phyloP scores from a whole-genome alignment of 2,888 invertebrate genomes.

The Tillus elongatus region DNA sequence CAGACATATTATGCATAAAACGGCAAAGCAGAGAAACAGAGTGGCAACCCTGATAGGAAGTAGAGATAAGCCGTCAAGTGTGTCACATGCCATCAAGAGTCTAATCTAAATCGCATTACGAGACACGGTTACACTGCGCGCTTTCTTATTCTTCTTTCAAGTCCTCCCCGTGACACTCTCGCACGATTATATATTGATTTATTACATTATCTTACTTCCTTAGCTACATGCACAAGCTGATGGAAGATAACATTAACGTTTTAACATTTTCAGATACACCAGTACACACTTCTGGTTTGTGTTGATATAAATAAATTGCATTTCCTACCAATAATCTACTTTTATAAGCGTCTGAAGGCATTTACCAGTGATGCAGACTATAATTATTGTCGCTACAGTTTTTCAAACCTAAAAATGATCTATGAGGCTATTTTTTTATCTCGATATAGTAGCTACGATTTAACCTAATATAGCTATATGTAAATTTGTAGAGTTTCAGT shows the following conservation, averaged over 20 bases:
- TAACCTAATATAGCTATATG: too few species aligned
- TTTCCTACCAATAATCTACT: too few species aligned
- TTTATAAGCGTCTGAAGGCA: too few species aligned
- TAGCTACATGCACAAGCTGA: conserved; percentile 21
- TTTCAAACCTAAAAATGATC: too few species aligned
- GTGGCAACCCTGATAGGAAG: conserved; percentile 30
- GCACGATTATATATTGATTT: conserved; percentile 35
- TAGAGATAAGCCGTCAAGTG: conserved; percentile 35
- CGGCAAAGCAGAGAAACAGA: conserved; percentile 20
- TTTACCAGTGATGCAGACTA: too few species aligned
- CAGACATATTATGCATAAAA: conserved; percentile 13
- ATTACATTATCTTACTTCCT: conserved; percentile 31
- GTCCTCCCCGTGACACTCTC: conserved; percentile 27
- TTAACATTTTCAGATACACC: conserved; percentile 20
- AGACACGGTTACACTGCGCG: too few species aligned
- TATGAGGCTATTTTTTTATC: too few species aligned
- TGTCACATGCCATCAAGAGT: conserved; percentile 37
- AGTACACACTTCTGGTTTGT: too few species aligned
- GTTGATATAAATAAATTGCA: too few species aligned
- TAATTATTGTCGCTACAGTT: too few species aligned
- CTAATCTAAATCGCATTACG: conserved; percentile 40
- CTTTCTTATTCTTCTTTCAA: conserved; percentile 24
- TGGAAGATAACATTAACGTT: conserved; percentile 24
- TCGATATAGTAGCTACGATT: too few species aligned
- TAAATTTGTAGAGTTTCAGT: too few species aligned